Conservation (phyloP, 2,113 vertebrate genomes). For the Archocentrus centrarchus region DNA sequence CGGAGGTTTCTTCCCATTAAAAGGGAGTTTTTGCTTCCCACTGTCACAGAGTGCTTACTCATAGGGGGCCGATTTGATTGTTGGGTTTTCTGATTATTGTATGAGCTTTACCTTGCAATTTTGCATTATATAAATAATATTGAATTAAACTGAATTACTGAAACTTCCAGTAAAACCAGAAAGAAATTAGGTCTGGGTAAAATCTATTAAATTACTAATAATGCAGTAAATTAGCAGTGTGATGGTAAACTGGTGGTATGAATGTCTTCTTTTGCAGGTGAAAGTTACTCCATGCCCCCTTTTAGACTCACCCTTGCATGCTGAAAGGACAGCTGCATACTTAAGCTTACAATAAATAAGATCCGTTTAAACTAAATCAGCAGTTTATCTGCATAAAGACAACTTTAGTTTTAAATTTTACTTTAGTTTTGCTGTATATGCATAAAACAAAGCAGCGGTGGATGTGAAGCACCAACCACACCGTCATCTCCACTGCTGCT, state of each 20-base stretch:
- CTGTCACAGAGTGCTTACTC: too few species aligned
- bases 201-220: neutral
- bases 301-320: neutral
- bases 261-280: neutral
- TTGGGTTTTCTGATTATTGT: too few species aligned
- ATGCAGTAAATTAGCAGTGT: neutral
- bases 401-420: neutral
- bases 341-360: neutral
- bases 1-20: too few species aligned
- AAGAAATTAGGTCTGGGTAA: neutral
- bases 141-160: neutral
- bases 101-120: too few species aligned
- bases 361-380: neutral
- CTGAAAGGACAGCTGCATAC: neutral
- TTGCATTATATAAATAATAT: too few species aligned
- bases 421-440: neutral
- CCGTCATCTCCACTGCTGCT: neutral
- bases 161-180: neutral
- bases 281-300: neutral
- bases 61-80: too few species aligned
- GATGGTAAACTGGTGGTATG: rapidly evolving
- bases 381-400: neutral
- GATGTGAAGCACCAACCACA: rapidly evolving
- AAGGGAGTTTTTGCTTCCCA: too few species aligned
- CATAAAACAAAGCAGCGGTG: neutral